Evolutionary conservation across 2,113 vertebrate genomes (phyloP).

Genomic region (Suricata suricatta): DNA sequence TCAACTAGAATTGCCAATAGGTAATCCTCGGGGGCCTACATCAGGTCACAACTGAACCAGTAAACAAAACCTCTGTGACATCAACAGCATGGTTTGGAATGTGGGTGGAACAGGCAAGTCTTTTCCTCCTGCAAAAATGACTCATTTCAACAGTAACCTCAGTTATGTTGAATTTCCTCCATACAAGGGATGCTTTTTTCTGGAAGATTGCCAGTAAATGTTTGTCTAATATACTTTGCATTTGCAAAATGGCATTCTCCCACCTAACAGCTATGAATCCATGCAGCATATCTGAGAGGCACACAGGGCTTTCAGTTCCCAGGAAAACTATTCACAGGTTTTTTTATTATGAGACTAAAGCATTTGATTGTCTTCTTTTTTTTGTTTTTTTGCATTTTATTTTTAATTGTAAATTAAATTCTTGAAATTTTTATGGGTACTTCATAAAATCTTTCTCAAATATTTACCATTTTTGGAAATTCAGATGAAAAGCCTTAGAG

Average conservation of each 20-base stretch:
- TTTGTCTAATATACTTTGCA: neutral
- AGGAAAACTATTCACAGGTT: neutral
- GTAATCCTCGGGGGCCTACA: conserved; percentile 63
- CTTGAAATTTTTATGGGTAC: neutral
- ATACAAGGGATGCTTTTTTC: neutral
- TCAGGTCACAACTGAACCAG: conserved; percentile 52
- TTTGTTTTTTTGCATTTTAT: neutral
- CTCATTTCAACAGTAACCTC: neutral
- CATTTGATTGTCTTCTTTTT: neutral
- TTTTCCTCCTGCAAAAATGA: neutral
- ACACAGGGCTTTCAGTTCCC: neutral
- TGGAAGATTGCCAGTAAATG: neutral
- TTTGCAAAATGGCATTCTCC: neutral
- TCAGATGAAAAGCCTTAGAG: neutral
- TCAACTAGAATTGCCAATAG: neutral
- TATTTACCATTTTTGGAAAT: conserved; percentile 10
- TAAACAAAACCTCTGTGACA: conserved; percentile 60
- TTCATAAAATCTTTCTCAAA: neutral
- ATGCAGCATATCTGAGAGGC: neutral
- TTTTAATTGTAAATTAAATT: neutral
- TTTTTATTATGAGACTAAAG: neutral
- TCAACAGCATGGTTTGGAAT: neutral
- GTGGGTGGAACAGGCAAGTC: neutral
- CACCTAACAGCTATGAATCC: neutral
- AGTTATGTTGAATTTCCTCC: neutral